These are phyloP conservation scores for Junonia oenone DNA, from an alignment of 2,888 invertebrate species.

Conservation along the genomic window DNA sequence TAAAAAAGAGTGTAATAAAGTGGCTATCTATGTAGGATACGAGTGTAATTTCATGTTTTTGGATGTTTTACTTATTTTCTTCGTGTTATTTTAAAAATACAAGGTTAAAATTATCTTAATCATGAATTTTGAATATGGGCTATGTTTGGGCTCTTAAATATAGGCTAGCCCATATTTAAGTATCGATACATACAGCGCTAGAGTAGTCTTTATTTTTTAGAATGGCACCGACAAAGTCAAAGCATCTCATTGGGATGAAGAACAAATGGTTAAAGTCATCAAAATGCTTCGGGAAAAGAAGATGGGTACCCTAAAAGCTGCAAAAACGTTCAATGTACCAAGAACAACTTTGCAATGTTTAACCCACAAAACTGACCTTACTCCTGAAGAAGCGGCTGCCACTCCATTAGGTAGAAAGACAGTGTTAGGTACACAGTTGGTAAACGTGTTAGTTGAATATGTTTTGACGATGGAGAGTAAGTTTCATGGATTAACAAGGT, in stretches of 20 bases:
- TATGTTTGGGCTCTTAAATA: no score
- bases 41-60: no score
- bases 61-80: no score
- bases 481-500: constrained; percentile 22
- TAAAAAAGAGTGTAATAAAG: background rate
- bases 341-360: background rate
- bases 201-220: background rate
- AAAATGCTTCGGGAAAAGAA: background rate
- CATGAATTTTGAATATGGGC: background rate
- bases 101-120: no score
- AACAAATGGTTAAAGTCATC: background rate
- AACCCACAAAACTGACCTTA: constrained; percentile 22
- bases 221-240: background rate
- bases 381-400: constrained; percentile 10
- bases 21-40: background rate
- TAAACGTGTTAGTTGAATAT: constrained; percentile 19
- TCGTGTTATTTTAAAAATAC: no score
- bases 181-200: no score
- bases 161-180: no score
- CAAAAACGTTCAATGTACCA: background rate
- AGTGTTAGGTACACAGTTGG: constrained; percentile 5
- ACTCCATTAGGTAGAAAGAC: constrained; percentile 15
- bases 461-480: constrained; percentile 20
- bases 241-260: background rate
- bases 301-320: background rate